Percentiles rank a stretch among this genome's conserved stretches.
phyloP scores from a whole-genome alignment of 2,888 invertebrate genomes.

The Lasioglossum leucozonium region DNA sequence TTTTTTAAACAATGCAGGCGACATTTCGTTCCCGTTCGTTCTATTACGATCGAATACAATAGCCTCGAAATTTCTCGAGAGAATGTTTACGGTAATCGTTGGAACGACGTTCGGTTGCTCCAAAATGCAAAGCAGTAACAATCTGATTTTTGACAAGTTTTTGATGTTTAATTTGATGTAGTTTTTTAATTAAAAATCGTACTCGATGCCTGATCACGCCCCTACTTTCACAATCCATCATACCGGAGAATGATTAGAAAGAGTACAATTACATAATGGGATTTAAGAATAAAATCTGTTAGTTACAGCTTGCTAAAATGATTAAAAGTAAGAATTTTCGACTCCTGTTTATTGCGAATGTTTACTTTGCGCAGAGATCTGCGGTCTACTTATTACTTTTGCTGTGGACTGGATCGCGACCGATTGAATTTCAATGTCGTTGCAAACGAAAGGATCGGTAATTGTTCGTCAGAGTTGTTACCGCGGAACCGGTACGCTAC shows the following conservation, averaged over 20 bases:
- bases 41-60: not conserved
- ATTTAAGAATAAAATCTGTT: no score
- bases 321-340: not conserved
- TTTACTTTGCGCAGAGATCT: not conserved
- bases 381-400: not conserved
- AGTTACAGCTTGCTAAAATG: not conserved
- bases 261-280: no score
- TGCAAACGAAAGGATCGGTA: conserved; percentile 9
- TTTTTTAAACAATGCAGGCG: not conserved
- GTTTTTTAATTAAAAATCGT: no score
- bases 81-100: not conserved
- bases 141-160: no score
- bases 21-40: not conserved
- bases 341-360: not conserved
- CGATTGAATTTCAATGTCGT: not conserved
- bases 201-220: no score
- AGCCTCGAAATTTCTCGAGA: not conserved
- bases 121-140: not conserved
- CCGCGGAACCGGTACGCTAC: conserved; percentile 1
- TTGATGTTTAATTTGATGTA: no score
- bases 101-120: not conserved
- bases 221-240: no score
- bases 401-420: no score
- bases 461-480: conserved; percentile 8
- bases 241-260: no score